phyloP scores from a whole-genome alignment of 2,797 vertebrate species.

The Phyllotis vaccarum region DNA sequence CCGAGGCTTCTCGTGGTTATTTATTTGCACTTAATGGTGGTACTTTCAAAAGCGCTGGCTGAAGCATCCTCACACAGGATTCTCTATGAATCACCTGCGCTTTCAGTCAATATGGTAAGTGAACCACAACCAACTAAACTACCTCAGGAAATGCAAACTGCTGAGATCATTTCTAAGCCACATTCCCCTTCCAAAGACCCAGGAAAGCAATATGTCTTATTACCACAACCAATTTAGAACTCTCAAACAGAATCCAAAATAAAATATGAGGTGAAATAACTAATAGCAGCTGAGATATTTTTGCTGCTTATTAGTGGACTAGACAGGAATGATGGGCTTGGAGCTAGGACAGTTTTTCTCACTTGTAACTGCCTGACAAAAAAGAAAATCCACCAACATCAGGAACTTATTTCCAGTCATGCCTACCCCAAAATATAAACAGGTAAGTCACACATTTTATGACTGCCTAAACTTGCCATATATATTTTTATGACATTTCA shows the following conservation, averaged over 20 bases:
- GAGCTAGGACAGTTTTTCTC: background rate
- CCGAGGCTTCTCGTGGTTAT: background rate
- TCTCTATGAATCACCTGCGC: slow-evolving; percentile 53
- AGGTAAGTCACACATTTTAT: background rate
- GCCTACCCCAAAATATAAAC: slow-evolving; percentile 23
- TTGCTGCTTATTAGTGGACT: slow-evolving; percentile 15
- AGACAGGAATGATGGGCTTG: slow-evolving; percentile 10
- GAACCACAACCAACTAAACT: slow-evolving; percentile 59
- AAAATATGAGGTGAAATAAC: background rate
- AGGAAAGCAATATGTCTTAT: background rate
- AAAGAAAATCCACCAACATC: background rate
- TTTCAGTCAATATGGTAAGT: slow-evolving; percentile 65
- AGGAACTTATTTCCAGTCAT: slow-evolving; percentile 38
- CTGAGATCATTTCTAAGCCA: slow-evolving; percentile 31
- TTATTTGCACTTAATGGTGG: slow-evolving; percentile 69
- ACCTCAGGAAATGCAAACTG: slow-evolving; percentile 62
- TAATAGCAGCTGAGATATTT: slow-evolving; percentile 32
- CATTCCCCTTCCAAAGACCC: slow-evolving; percentile 16
- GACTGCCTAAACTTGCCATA: background rate
- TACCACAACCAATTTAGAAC: slow-evolving; percentile 2
- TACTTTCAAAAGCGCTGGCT: slow-evolving; percentile 49
- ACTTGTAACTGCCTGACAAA: background rate
- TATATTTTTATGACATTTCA: slow-evolving; percentile 39
- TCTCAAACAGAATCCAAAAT: slow-evolving; percentile 43
- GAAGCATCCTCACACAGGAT: background rate